Base-by-base conservation (phyloP, 2,888 invertebrate species). In the Megamerina dolium region DNA sequence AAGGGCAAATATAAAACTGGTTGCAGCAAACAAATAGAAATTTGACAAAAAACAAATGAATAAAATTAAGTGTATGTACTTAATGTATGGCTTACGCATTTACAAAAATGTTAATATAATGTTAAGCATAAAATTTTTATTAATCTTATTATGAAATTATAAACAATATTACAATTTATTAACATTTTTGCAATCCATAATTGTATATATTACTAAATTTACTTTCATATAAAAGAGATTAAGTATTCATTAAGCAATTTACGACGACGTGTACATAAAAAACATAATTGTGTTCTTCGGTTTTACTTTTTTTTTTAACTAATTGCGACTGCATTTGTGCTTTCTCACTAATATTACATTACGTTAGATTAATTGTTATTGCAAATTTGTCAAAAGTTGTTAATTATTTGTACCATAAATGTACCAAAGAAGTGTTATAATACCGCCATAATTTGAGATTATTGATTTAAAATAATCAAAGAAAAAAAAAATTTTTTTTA, bases 181-280 rank as follows among this genome's bases (percentile, higher is more conserved):
- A 37, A 42, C 38, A 47, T 29, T 41, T 29, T 42, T 48, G 43
- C 43, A n/a, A n/a, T n/a, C n/a, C n/a, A n/a, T 37, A 36, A 41
- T 9, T 31, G 9, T 14, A 14, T 12, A 10, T 3, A 3, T 31
- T 14, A 14, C 16, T 31, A 46, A 31, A 38, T 32, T 27, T 36
- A 31, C 20, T 29, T 41, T 41, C 23, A 18, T 32, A 16, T 39
- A 34, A 44, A 47, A 44, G 44, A 30, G 16, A 33, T 41, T n/a
- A n/a, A n/a, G n/a, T n/a, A n/a, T n/a, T n/a, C n/a, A n/a, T n/a
- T 14, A 37, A 46, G 52, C 49, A 54, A 55, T 56, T 58, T 58
- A 59, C 58, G 57, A 60, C 59, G 60, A 61, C 61, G 59, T 58
- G 64, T 64, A 64, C 64, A 65, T 64, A 65, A 63, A 64, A 64